Base-by-base conservation (phyloP, 2,113 vertebrate genomes). In the Castor canadensis region DNA sequence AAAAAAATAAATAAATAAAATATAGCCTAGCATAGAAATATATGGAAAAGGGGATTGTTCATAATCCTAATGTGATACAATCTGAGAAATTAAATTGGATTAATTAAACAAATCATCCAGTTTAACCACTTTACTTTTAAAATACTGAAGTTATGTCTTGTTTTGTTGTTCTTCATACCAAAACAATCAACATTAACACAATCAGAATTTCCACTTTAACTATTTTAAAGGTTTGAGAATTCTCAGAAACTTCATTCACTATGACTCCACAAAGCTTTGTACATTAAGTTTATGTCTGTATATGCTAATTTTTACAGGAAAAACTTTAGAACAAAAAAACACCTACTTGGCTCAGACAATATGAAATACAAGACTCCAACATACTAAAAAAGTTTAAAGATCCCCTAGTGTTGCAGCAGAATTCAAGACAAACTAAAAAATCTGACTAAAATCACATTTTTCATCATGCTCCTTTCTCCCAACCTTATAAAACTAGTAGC, bases 281-380 rank as follows among this genome's bases (percentile, higher is more conserved):
- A 43, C 67, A 16, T 62, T 89, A 60, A 85, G 6, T 20, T 75
- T 38, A 80, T 6, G 19, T 69, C 54, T 86, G 7, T 47, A 54
- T 62, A 86, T 91, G 49, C 75, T 79, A 73, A 91, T 66, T 86
- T 95, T 94, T 75, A 83, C 28, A 66, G 64, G 45, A 86, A 92
- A 92, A 93, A 35, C 28, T 62, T 56, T 86, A 80, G 64, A 94
- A 95, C 64, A 43, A 24, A 94, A 92, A 94, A 87, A 72, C 12
- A 82, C 30, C 12, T 79, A 13, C 73, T 54, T 94, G 43, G 11
- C 26, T 89, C 56, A 64, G 38, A 76, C 24, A 89, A 43, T 22
- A 67, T 40, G 45, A 89, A 49, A 45, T 64, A 66, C 47, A n/a
- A 67, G 58, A 54, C 56, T 64, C 64, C 72, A 89, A 26, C 49